Conservation (phyloP, 2,888 invertebrate genomes). For the Archaeoteleia sp. region DNA sequence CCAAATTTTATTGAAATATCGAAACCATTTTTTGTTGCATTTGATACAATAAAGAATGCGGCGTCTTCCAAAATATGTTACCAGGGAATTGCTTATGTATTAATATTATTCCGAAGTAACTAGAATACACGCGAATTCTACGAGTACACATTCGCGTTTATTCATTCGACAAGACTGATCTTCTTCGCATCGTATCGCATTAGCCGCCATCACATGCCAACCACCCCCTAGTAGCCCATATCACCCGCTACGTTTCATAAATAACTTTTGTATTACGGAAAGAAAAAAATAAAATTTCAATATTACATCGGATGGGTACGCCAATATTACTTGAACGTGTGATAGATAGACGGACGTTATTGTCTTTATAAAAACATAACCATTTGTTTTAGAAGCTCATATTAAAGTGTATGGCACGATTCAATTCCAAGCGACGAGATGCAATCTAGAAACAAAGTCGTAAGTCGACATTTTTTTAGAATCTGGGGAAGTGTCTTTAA, state of each 20-base stretch:
- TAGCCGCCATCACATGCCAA: slow-evolving; percentile 59
- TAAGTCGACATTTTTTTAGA: slow-evolving; percentile 26
- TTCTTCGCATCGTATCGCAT: slow-evolving; percentile 65
- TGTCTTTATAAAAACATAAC: slow-evolving; percentile 74
- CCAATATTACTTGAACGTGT: slow-evolving; percentile 71
- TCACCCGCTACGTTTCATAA: slow-evolving; percentile 71
- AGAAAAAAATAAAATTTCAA: slow-evolving; percentile 72
- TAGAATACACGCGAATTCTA: too few relatives aligned
- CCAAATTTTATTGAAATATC: too few relatives aligned
- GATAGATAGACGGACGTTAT: slow-evolving; percentile 73
- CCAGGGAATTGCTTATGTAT: too few relatives aligned
- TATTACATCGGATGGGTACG: slow-evolving; percentile 71
- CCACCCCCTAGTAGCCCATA: slow-evolving; percentile 59
- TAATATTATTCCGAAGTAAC: too few relatives aligned
- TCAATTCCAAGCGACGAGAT: slow-evolving; percentile 43
- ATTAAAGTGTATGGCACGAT: slow-evolving; percentile 56
- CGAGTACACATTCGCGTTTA: slow-evolving; percentile 23
- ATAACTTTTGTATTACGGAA: slow-evolving; percentile 70
- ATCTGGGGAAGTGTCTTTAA: slow-evolving; percentile 15
- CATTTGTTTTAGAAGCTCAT: slow-evolving; percentile 70
- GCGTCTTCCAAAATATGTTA: too few relatives aligned
- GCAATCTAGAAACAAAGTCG: slow-evolving; percentile 38
- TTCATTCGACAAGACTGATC: slow-evolving; percentile 57
- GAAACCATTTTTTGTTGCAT: too few relatives aligned
- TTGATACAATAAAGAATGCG: too few relatives aligned